Evolutionary conservation across 2,888 invertebrate species (phyloP).

Genomic region (Oxyscelio sp.): DNA sequence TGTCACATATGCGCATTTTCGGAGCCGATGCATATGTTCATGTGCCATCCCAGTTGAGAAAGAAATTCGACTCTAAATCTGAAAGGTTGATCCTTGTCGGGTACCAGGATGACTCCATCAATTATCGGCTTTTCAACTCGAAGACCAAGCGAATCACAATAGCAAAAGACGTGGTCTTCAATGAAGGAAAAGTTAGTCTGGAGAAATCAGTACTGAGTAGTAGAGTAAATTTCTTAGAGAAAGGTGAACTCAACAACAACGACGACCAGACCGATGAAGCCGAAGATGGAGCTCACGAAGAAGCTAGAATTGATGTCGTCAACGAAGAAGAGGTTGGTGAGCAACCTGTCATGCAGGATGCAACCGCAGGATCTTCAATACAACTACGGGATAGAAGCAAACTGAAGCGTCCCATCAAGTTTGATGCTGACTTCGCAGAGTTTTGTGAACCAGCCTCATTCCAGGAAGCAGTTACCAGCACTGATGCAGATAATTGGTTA

Average conservation of each 20-base stretch:
- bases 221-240: too few relatives aligned
- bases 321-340: too few relatives aligned
- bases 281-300: neutral
- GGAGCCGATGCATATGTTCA: slow-evolving; percentile 48
- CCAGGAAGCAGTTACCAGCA: slow-evolving; percentile 5
- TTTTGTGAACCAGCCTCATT: slow-evolving; percentile 1
- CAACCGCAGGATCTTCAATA: neutral
- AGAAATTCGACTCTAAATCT: slow-evolving; percentile 50
- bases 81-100: slow-evolving; percentile 55
- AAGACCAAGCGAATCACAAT: neutral
- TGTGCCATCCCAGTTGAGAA: slow-evolving; percentile 56
- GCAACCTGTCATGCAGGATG: neutral
- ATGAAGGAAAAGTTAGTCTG: neutral
- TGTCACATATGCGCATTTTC: slow-evolving; percentile 32
- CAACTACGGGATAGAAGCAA: neutral
- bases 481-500: slow-evolving; percentile 3
- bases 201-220: too few relatives aligned
- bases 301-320: too few relatives aligned
- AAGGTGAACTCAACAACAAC: neutral
- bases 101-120: slow-evolving; percentile 50
- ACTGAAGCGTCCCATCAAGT: neutral
- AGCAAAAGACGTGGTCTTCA: neutral
- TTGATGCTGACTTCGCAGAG: neutral
- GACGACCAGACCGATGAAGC: neutral
- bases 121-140: slow-evolving; percentile 29